A percentile compares a stretch with the other conserved stretches of the same genome.
phyloP scores from a whole-genome alignment of 2,888 invertebrate genomes.

The Leistus spinibarbis region DNA sequence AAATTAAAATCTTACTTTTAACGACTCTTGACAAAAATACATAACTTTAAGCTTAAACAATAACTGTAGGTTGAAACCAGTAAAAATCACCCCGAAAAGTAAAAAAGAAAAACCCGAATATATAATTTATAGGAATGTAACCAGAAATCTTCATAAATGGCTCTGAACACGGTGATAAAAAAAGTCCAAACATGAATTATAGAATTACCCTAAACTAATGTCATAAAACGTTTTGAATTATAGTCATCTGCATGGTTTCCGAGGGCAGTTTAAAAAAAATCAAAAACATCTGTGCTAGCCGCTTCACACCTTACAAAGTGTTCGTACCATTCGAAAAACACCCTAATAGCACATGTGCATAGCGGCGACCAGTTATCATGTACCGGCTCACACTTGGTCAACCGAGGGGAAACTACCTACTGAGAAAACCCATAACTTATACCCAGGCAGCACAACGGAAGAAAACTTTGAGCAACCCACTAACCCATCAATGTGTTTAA shows the following conservation, averaged over 20 bases:
- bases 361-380: conserved; percentile 40
- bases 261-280: conserved; percentile 39
- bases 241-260: conserved; percentile 22
- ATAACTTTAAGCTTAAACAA: neutral
- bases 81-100: conserved; percentile 4
- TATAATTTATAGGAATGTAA: conserved; percentile 17
- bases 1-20: neutral
- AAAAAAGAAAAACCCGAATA: neutral
- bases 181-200: conserved; percentile 45
- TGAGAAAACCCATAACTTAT: conserved; percentile 46
- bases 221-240: conserved; percentile 45
- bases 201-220: conserved; percentile 43
- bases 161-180: conserved; percentile 19
- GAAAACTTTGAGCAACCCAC: conserved; percentile 39
- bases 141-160: neutral
- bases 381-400: conserved; percentile 44
- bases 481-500: neutral
- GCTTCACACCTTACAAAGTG: conserved; percentile 46
- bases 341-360: conserved; percentile 31
- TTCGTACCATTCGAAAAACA: conserved; percentile 32
- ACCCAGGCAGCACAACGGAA: conserved; percentile 29
- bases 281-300: conserved; percentile 43
- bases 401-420: conserved; percentile 43
- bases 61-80: neutral
- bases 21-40: neutral